phyloP scores from a whole-genome alignment of 1,140 invertebrate species.

The Zeugodacus cucurbitae region DNA sequence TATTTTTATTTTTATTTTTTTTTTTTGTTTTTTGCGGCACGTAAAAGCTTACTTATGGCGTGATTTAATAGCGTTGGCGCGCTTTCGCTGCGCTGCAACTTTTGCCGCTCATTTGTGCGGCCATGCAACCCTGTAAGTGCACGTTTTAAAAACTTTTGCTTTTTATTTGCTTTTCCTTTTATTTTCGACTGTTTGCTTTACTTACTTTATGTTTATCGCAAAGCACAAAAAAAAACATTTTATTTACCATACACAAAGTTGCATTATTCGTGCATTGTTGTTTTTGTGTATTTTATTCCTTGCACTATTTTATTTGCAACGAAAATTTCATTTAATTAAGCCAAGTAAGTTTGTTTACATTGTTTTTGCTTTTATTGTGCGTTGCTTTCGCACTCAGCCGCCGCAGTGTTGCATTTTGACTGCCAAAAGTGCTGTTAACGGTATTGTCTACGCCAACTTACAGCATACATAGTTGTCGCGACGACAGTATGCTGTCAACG shows the following conservation, averaged over 20 bases:
- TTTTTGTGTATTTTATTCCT: neutral
- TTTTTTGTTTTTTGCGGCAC: neutral
- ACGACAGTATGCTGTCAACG: neutral
- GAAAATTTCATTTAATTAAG: conserved; percentile 31
- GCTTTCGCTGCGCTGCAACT: neutral
- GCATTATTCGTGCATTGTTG: neutral
- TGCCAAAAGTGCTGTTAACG: neutral
- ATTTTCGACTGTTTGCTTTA: neutral
- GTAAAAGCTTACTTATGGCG: neutral
- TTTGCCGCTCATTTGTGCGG: neutral
- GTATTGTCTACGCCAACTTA: neutral
- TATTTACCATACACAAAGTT: neutral
- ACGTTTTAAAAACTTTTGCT: neutral
- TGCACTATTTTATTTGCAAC: neutral
- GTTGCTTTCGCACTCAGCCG: neutral
- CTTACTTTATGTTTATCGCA: neutral
- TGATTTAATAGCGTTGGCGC: conserved; percentile 1
- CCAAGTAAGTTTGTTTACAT: neutral
- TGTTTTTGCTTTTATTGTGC: neutral
- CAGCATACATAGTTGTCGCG: neutral
- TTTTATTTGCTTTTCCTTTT: neutral
- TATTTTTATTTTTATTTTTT: neutral
- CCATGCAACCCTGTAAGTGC: neutral
- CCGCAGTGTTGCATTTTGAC: neutral
- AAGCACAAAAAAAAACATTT: neutral